These are phyloP conservation scores for Urocitellus parryii DNA, from an alignment of 2,113 vertebrate genomes.

Conservation along the genomic window DNA sequence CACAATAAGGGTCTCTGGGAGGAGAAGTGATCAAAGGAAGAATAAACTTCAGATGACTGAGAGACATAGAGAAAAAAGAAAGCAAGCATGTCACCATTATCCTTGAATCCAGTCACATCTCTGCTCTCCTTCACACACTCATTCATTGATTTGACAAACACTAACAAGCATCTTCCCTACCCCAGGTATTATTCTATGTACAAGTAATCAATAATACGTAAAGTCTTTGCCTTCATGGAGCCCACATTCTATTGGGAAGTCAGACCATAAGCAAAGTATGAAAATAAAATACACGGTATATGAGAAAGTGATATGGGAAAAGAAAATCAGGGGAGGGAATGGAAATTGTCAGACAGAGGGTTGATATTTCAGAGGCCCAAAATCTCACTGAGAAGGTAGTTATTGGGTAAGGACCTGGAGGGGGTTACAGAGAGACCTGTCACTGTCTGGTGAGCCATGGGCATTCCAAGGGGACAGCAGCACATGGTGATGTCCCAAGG, in stretches of 20 bases:
- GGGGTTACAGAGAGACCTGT: not conserved
- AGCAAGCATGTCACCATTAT: accelerated
- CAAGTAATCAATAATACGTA: not conserved
- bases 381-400: not conserved
- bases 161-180: not conserved
- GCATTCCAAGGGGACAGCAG: not conserved
- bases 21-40: not conserved
- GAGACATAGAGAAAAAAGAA: not conserved
- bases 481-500: not conserved
- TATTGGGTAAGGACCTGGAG: not conserved
- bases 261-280: not conserved
- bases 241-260: not conserved
- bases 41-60: not conserved
- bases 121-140: not conserved
- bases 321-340: not conserved
- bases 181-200: no score
- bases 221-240: not conserved
- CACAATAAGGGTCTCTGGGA: not conserved
- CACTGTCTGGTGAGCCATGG: not conserved
- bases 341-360: not conserved
- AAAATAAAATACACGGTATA: not conserved
- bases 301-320: not conserved
- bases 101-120: not conserved
- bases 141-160: not conserved
- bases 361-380: not conserved